phyloP scores from a whole-genome alignment of 2,113 vertebrate species.

The Trematocara marginatum region DNA sequence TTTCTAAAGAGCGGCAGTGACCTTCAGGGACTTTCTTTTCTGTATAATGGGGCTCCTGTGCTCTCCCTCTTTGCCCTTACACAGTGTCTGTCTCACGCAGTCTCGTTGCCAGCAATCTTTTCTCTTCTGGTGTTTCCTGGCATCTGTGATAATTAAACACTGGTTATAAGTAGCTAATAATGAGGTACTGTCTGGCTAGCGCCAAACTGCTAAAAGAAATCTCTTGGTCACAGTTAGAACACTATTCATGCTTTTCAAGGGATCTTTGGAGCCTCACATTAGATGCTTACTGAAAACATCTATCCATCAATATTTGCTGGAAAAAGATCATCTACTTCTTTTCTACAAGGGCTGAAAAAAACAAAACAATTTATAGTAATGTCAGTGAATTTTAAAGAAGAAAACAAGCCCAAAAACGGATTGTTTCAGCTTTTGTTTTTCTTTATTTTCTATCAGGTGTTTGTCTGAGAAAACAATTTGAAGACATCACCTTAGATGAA shows the following conservation, averaged over 20 bases:
- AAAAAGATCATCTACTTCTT: background rate
- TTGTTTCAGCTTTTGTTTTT: background rate
- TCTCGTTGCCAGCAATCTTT: conserved; percentile 2
- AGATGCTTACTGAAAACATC: background rate
- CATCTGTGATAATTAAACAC: conserved; percentile 35
- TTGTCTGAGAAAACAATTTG: background rate
- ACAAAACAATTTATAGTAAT: background rate
- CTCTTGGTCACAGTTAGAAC: background rate
- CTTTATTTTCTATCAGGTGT: background rate
- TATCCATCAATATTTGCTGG: background rate
- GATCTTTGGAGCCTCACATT: background rate
- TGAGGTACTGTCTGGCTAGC: background rate
- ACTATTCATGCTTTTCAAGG: background rate
- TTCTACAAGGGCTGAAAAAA: background rate
- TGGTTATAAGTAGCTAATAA: conserved; percentile 34
- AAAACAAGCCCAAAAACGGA: background rate
- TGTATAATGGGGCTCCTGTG: background rate
- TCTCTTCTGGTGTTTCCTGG: background rate
- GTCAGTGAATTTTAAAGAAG: background rate
- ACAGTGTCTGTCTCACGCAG: background rate
- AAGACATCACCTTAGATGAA: background rate
- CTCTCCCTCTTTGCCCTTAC: background rate
- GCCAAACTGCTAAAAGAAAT: background rate
- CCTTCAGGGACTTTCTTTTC: conserved; percentile 42
- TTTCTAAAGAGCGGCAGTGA: conserved; percentile 37